These are phyloP conservation scores for Antidorcas marsupialis DNA, from an alignment of 2,113 vertebrate species.

Conservation along the genomic window DNA sequence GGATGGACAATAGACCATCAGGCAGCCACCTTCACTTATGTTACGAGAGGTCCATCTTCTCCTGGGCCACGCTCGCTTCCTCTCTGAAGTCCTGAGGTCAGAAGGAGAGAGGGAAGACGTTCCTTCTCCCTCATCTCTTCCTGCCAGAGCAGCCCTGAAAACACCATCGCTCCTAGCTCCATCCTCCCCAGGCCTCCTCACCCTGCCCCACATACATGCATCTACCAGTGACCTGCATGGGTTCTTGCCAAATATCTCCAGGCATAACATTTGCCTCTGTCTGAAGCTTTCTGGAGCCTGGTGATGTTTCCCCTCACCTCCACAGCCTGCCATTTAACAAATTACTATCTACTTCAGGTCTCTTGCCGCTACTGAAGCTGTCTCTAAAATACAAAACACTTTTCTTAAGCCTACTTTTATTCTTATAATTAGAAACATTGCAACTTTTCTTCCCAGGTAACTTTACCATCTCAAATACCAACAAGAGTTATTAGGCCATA, in stretches of 20 bases:
- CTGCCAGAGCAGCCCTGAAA: not conserved
- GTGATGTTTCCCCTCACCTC: not conserved
- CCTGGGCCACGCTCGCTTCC: not conserved
- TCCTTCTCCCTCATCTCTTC: not conserved
- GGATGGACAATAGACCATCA: not conserved
- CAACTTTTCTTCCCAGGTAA: not conserved
- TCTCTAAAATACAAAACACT: not conserved
- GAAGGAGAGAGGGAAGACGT: not conserved
- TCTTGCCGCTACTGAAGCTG: not conserved
- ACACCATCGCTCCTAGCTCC: not conserved
- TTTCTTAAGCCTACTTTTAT: not conserved
- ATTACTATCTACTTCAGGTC: not conserved
- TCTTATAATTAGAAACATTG: not conserved
- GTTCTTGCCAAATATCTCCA: not conserved
- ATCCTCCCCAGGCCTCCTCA: accelerated
- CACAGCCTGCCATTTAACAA: not conserved
- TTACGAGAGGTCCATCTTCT: not conserved
- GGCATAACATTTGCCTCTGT: not conserved
- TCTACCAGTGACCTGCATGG: not conserved
- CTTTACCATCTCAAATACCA: not conserved
- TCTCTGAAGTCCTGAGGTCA: not conserved
- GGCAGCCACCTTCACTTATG: not conserved
- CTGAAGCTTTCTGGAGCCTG: not conserved
- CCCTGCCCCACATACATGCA: not conserved
- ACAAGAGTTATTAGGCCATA: not conserved